Evolutionary conservation across 2,888 invertebrate species (phyloP).

Genomic region (Phymatocera aterrima): DNA sequence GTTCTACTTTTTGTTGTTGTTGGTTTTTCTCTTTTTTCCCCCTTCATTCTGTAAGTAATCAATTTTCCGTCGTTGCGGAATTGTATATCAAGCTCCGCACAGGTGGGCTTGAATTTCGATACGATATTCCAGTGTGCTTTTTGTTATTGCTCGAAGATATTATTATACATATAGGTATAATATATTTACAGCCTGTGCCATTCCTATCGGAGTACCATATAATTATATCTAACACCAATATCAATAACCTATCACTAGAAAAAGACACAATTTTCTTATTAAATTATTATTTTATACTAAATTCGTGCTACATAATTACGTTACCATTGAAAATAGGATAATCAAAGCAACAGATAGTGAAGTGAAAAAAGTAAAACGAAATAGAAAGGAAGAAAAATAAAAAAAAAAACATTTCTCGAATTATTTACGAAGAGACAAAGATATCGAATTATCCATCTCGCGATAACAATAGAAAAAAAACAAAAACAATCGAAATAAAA

Average conservation of each 20-base stretch:
- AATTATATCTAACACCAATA: neutral
- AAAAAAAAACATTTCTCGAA: no score
- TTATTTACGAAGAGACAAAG: neutral
- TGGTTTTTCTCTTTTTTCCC: no score
- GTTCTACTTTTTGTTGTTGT: neutral
- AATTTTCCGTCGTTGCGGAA: neutral
- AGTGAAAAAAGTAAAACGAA: neutral
- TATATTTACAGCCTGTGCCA: neutral
- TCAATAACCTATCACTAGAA: no score
- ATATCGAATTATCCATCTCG: neutral
- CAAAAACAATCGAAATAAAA: neutral
- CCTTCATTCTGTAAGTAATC: no score
- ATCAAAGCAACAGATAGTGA: no score
- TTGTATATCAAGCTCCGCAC: neutral
- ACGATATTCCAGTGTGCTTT: slow-evolving; percentile 22
- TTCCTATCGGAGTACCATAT: neutral
- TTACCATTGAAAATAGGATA: neutral
- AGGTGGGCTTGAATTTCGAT: neutral
- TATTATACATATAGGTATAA: neutral
- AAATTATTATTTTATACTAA: neutral
- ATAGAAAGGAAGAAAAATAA: neutral
- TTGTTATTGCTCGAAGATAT: neutral
- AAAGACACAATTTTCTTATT: no score
- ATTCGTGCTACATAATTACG: neutral
- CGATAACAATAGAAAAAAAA: neutral